Evolutionary conservation across 1,140 invertebrate genomes (phyloP).

Genomic region (Euwallacea similis): DNA sequence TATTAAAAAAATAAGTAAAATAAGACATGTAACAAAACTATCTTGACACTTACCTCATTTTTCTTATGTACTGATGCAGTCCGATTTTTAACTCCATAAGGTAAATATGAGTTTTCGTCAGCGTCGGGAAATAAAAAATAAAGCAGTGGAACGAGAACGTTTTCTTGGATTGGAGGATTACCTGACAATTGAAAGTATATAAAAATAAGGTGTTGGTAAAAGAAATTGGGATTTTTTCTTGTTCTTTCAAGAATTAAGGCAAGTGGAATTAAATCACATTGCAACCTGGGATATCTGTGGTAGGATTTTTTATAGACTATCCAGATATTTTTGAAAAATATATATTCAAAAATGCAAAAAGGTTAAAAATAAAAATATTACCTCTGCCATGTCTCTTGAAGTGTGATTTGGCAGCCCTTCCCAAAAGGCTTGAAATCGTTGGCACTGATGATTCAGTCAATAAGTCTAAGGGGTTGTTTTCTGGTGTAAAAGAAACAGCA

Average conservation of each 20-base stretch:
- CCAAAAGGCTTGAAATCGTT: constrained; percentile 58
- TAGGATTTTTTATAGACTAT: no score
- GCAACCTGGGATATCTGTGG: no score
- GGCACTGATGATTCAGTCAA: constrained; percentile 63
- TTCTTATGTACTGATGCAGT: no score
- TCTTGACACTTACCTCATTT: no score
- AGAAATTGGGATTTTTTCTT: neutral
- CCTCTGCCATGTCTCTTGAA: neutral
- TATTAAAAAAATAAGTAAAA: no score
- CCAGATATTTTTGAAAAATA: no score
- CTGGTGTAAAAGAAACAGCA: constrained; percentile 36
- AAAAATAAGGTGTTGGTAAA: neutral
- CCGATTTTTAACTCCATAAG: constrained; percentile 46
- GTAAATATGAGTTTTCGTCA: constrained; percentile 60
- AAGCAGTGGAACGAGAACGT: constrained; percentile 75
- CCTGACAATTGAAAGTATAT: constrained; percentile 40
- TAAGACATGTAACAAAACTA: no score
- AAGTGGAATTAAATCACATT: no score
- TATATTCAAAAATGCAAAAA: no score
- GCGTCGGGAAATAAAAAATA: constrained; percentile 91
- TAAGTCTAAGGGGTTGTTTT: constrained; percentile 56
- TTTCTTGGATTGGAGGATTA: constrained; percentile 74
- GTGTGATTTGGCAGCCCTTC: constrained; percentile 48
- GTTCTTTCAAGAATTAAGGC: no score
- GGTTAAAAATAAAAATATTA: neutral